Evolutionary conservation across 2,113 vertebrate species (phyloP).

Genomic region (Lepisosteus osseus): DNA sequence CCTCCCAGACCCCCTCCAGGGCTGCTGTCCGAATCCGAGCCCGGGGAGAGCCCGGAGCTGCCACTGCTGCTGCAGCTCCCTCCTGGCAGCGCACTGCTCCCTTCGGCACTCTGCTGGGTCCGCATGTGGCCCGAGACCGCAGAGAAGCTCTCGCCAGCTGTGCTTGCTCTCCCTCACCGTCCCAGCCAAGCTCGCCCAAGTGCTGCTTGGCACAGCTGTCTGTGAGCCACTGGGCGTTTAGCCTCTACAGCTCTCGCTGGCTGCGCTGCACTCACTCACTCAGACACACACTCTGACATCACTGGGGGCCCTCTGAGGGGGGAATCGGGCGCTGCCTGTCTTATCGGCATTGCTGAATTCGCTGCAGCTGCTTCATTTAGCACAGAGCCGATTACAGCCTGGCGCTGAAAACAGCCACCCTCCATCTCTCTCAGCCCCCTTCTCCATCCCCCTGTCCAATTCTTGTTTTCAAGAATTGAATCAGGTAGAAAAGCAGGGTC

Average conservation of each 20-base stretch:
- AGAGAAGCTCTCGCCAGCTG: constrained; percentile 41
- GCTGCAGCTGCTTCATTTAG: constrained; percentile 22
- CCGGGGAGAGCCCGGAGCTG: constrained; percentile 79
- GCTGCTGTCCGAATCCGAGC: constrained; percentile 85
- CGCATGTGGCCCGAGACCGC: constrained; percentile 58
- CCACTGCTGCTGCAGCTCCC: constrained; percentile 79
- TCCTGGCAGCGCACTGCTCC: constrained; percentile 73
- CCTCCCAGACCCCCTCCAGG: constrained; percentile 67
- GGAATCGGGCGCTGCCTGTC: constrained; percentile 46
- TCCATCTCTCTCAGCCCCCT: neutral
- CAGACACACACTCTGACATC: constrained; percentile 66
- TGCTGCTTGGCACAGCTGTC: constrained; percentile 41
- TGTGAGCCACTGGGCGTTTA: constrained; percentile 31
- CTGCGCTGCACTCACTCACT: constrained; percentile 38
- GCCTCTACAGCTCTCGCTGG: constrained; percentile 37
- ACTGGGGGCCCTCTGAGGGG: constrained; percentile 73
- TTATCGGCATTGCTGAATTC: constrained; percentile 19
- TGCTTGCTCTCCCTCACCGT: constrained; percentile 32
- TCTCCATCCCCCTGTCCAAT: neutral
- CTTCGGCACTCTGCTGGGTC: constrained; percentile 80
- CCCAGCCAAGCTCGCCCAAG: constrained; percentile 35
- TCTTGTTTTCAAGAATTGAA: constrained; percentile 24
- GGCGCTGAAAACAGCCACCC: constrained; percentile 21
- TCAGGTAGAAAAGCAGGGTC: constrained; percentile 28
- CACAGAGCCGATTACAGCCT: constrained; percentile 30